Evolutionary conservation across 1,140 invertebrate species (phyloP), one percentile per base, ranked within the genome.

Genomic region (Tachypleus tridentatus): DNA sequence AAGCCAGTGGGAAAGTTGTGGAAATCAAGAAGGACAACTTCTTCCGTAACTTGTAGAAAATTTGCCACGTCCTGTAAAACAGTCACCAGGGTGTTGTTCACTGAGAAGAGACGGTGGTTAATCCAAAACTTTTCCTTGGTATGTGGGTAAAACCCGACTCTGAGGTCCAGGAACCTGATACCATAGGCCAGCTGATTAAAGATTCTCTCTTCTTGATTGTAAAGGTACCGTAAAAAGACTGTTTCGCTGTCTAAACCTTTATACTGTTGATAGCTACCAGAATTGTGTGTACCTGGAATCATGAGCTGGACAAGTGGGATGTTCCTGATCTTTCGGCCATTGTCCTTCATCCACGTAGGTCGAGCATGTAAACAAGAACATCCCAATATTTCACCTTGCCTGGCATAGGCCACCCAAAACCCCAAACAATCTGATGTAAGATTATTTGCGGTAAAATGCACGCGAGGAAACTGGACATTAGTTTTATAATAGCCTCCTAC

Each of bases 221-320:
- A 56, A 10, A 72, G n/a, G 58, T 63, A 66, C n/a, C 53, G 7
- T 54, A n/a, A 54, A 8, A 54, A 8, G 0, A 54, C 53, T 7
- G 7, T 54, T 54, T 54, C 53, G 53, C 53, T 54, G 1, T 54
- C n/a, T n/a, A 54, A 8, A 54, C 53, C 53, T n/a, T 74, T 76
- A 65, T 79, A 76, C 11, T 75, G 71, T 29, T 67, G 73, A 72
- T 82, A 85, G 51, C 82, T 82, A 29, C 83, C 85, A 3, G 84
- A 84, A 73, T 87, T 86, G 71, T 87, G 85, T 0, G 85, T 86
- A 3, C 86, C 86, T 48, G 85, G 86, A 57, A 87, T 78, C 70
- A 86, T 78, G 3, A 86, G 69, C 5, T 79, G 77, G 3, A 78
- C 77, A n/a, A 87, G 76, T 8, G 80, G 75, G 11, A 82, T 70